Percentiles rank a stretch among this genome's conserved stretches.
phyloP scores from a whole-genome alignment of 2,797 vertebrate genomes.

The Onychomys arenicola region DNA sequence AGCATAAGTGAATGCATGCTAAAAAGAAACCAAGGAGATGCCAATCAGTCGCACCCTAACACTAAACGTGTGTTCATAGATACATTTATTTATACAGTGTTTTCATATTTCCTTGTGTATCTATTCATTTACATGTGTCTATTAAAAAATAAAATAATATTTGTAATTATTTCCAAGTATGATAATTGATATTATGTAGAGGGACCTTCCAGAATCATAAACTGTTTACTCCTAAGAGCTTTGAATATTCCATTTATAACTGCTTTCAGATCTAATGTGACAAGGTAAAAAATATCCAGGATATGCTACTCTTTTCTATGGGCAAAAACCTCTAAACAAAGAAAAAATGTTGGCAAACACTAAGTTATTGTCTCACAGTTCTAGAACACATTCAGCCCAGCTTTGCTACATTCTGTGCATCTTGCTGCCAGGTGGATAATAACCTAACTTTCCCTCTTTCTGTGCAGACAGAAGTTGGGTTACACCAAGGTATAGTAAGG shows the following conservation, averaged over 20 bases:
- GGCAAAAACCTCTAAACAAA: not conserved
- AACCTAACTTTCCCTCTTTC: not conserved
- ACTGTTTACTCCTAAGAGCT: not conserved
- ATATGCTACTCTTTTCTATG: not conserved
- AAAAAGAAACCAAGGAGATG: slow-evolving; percentile 33
- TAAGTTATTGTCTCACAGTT: not conserved
- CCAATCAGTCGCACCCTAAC: not conserved
- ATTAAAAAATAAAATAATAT: not conserved
- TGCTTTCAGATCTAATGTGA: not conserved
- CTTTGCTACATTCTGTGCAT: not conserved
- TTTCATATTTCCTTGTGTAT: not conserved
- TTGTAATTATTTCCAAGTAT: slow-evolving; percentile 48
- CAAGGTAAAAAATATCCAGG: not conserved
- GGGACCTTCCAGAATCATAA: not conserved
- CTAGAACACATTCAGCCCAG: not conserved
- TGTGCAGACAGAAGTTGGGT: not conserved
- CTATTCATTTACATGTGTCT: slow-evolving; percentile 15
- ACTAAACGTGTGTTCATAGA: slow-evolving; percentile 11
- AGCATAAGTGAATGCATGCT: not conserved
- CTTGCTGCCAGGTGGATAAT: fast-evolving
- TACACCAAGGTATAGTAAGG: not conserved
- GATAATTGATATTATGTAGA: not conserved
- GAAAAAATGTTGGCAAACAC: not conserved
- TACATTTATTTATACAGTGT: slow-evolving; percentile 22
- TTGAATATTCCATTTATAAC: not conserved